A percentile compares a stretch with the other conserved stretches of the same genome.
Evolutionary conservation across 2,888 invertebrate genomes (phyloP).

Genomic region (Philopedon plagiatum): DNA sequence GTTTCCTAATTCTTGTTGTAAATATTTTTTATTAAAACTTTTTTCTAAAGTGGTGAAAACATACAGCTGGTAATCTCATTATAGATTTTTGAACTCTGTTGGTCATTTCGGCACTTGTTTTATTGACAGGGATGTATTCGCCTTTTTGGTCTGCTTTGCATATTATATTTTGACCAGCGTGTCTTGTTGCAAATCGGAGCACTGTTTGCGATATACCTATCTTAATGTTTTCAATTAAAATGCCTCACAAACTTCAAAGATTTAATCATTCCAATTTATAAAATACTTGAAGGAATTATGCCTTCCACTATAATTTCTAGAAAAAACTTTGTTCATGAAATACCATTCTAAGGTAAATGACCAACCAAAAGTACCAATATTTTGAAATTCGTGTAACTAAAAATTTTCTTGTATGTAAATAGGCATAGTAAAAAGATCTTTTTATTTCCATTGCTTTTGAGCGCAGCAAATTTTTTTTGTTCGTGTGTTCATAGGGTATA

Average conservation of each 20-base stretch:
- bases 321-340: too few relatives aligned
- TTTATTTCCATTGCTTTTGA: too few relatives aligned
- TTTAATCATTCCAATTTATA: conserved; percentile 33
- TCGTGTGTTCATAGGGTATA: too few relatives aligned
- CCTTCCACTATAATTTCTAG: conserved; percentile 47
- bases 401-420: too few relatives aligned
- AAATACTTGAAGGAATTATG: conserved; percentile 38
- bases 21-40: conserved; percentile 38
- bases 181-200: conserved; percentile 37
- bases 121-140: conserved; percentile 31
- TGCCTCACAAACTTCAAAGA: conserved; percentile 40
- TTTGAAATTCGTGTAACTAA: too few relatives aligned
- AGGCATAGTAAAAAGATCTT: too few relatives aligned
- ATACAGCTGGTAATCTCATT: conserved; percentile 40
- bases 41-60: conserved; percentile 44
- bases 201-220: conserved; percentile 39
- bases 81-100: conserved; percentile 33
- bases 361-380: too few relatives aligned
- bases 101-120: conserved; percentile 22
- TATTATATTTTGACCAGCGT: conserved; percentile 6
- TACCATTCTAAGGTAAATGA: too few relatives aligned
- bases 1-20: conserved; percentile 42
- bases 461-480: too few relatives aligned
- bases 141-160: conserved; percentile 44
- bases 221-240: conserved; percentile 46